Percentiles rank a stretch among this genome's conserved stretches.
These are phyloP conservation scores for Triplophysa bombifrons DNA, from an alignment of 2,797 vertebrate species.

Conservation along the genomic window DNA sequence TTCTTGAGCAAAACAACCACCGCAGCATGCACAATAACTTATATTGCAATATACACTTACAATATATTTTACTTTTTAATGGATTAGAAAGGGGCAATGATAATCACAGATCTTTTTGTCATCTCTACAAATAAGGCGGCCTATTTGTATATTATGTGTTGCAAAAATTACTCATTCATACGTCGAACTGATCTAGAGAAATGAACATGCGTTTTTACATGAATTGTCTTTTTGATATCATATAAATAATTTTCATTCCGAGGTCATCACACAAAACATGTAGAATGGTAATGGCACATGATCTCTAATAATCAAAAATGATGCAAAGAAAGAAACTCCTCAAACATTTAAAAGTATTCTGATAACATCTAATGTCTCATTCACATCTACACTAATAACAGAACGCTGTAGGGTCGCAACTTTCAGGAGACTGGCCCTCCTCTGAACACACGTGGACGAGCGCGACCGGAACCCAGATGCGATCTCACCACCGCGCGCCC, in stretches of 20 bases:
- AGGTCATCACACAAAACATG: not conserved
- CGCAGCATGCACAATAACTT: not conserved
- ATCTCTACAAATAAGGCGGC: too few relatives aligned
- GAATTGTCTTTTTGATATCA: not conserved
- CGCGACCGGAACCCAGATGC: slow-evolving; percentile 51
- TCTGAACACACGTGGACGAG: slow-evolving; percentile 49
- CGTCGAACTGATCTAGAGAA: too few relatives aligned
- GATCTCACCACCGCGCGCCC: slow-evolving; percentile 41
- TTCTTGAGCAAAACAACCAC: slow-evolving; percentile 9
- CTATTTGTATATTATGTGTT: too few relatives aligned
- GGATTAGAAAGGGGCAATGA: not conserved
- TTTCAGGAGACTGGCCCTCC: slow-evolving; percentile 26
- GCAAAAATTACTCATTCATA: too few relatives aligned
- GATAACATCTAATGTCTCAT: not conserved
- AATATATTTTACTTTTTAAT: not conserved
- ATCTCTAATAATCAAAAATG: too few relatives aligned
- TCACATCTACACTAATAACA: not conserved
- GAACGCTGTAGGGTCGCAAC: not conserved
- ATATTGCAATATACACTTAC: too few relatives aligned
- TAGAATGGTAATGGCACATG: too few relatives aligned
- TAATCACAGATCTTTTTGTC: not conserved
- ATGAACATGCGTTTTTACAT: too few relatives aligned
- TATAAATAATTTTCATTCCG: too few relatives aligned
- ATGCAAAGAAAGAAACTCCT: not conserved
- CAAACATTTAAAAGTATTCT: not conserved